A percentile compares a stretch with the other conserved stretches of the same genome.
Conservation (phyloP, 1,140 invertebrate genomes). For the Ceratina calcarata region DNA sequence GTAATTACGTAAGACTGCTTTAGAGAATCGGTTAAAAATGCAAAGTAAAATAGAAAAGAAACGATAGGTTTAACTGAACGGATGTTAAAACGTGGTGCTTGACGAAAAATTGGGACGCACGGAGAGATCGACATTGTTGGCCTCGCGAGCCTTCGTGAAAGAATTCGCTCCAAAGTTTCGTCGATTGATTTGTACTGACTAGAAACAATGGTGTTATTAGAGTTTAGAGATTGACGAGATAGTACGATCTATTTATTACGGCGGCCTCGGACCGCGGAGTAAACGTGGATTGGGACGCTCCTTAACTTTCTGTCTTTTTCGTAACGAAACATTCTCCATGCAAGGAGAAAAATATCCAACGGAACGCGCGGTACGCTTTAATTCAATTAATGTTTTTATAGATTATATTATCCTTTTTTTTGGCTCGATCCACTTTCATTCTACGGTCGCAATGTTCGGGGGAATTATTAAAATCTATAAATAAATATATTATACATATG, state of each 20-base stretch:
- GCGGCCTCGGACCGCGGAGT: constrained; percentile 63
- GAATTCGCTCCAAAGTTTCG: constrained; percentile 36
- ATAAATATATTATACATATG: constrained; percentile 39
- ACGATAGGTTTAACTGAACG: constrained; percentile 56
- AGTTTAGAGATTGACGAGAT: constrained; percentile 67
- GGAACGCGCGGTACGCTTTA: not conserved
- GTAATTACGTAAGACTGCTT: constrained; percentile 73
- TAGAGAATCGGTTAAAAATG: constrained; percentile 52
- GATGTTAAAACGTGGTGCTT: constrained; percentile 66
- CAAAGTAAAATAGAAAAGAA: constrained; percentile 29
- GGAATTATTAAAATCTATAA: constrained; percentile 63
- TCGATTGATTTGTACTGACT: constrained; percentile 72
- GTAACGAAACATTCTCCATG: not conserved
- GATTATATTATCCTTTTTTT: not conserved
- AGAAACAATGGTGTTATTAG: constrained; percentile 69
- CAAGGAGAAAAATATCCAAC: not conserved
- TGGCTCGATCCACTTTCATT: constrained; percentile 61
- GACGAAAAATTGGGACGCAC: constrained; percentile 52
- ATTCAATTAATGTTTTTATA: not conserved
- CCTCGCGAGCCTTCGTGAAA: not conserved
- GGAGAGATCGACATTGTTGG: constrained; percentile 4
- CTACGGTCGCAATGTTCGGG: constrained; percentile 60
- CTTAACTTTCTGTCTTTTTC: constrained; percentile 1
- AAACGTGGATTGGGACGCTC: constrained; percentile 56
- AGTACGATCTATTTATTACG: constrained; percentile 75